Conservation (phyloP, 2,113 vertebrate species). For the Halcyon senegalensis region DNA sequence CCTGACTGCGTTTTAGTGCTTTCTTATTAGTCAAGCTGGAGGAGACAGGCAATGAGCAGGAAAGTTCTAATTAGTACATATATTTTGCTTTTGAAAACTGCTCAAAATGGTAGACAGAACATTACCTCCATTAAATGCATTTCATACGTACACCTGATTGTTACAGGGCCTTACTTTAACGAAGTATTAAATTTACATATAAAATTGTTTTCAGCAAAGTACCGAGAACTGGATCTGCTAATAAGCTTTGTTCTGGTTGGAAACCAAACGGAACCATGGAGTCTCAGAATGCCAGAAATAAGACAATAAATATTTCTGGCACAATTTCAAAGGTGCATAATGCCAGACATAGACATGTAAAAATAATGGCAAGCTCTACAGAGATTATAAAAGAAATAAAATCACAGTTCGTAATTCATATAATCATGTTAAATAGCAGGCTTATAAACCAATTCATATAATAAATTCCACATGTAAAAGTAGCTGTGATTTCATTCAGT, state of each 20-base stretch:
- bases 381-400: slow-evolving; percentile 84
- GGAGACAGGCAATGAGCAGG: slow-evolving; percentile 63
- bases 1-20: slow-evolving; percentile 24
- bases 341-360: slow-evolving; percentile 82
- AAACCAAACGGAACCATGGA: slow-evolving; percentile 68
- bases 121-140: slow-evolving; percentile 23
- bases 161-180: slow-evolving; percentile 46
- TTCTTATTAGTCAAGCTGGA: slow-evolving; percentile 50
- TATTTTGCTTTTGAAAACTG: slow-evolving; percentile 57
- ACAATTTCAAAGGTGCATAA: slow-evolving; percentile 79
- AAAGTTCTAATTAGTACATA: slow-evolving; percentile 64
- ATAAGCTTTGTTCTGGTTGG: slow-evolving; percentile 67
- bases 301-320: slow-evolving; percentile 83
- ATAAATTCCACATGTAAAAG: slow-evolving; percentile 78
- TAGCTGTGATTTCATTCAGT: slow-evolving; percentile 68
- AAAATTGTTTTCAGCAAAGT: slow-evolving; percentile 63
- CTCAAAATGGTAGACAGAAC: slow-evolving; percentile 20
- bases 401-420: slow-evolving; percentile 82
- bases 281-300: slow-evolving; percentile 73
- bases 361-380: slow-evolving; percentile 80
- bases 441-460: slow-evolving; percentile 75
- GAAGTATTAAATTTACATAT: slow-evolving; percentile 63
- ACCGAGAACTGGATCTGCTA: slow-evolving; percentile 66
- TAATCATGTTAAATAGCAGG: slow-evolving; percentile 78
- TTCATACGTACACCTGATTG: slow-evolving; percentile 27